These are phyloP conservation scores for Prionailurus viverrinus DNA, from an alignment of 2,113 vertebrate genomes.

Conservation along the genomic window DNA sequence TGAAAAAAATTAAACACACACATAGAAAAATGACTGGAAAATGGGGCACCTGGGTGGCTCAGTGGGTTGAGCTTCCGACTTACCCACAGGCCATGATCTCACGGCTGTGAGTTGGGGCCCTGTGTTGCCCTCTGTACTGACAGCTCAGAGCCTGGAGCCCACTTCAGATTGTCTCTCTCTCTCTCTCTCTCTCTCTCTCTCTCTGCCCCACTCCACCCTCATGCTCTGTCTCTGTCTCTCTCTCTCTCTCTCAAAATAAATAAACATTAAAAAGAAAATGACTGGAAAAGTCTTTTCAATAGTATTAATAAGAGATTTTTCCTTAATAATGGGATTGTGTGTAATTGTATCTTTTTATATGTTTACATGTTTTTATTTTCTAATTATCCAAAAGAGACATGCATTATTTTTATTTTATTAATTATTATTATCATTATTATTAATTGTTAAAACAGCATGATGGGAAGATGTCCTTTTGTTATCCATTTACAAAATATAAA, in stretches of 20 bases:
- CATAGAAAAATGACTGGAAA: neutral
- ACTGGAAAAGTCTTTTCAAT: neutral
- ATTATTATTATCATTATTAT: neutral
- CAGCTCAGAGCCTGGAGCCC: too few relatives aligned
- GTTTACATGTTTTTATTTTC: neutral
- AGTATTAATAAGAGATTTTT: neutral
- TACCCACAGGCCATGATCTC: too few relatives aligned
- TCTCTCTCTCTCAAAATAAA: too few relatives aligned
- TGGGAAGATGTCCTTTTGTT: neutral
- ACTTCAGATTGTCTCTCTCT: too few relatives aligned
- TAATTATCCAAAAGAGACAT: neutral
- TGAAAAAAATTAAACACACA: neutral
- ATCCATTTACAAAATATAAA: conserved; percentile 26
- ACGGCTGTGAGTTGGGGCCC: too few relatives aligned
- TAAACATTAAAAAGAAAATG: neutral
- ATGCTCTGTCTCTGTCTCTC: too few relatives aligned
- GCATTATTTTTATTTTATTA: neutral
- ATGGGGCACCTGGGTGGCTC: too few relatives aligned
- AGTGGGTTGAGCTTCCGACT: too few relatives aligned
- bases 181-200: too few relatives aligned
- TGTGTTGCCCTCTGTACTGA: too few relatives aligned
- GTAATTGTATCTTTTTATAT: neutral
- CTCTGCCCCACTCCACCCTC: too few relatives aligned
- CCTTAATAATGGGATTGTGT: neutral
- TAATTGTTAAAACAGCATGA: neutral